A percentile compares a stretch with the other conserved stretches of the same genome.
phyloP scores from a whole-genome alignment of 1,140 invertebrate genomes.

The Bombus confusus region DNA sequence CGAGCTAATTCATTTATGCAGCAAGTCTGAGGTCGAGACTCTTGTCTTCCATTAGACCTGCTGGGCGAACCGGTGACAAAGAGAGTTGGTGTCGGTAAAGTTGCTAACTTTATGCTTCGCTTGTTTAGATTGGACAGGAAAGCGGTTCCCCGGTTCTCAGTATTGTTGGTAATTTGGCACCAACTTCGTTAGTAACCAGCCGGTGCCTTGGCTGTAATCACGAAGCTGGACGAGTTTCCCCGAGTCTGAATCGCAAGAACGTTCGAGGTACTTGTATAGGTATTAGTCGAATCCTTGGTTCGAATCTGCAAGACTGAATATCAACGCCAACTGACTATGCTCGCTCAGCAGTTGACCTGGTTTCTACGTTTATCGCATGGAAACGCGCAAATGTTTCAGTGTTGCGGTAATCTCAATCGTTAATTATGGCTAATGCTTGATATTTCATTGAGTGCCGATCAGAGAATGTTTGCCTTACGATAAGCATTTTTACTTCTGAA shows the following conservation, averaged over 20 bases:
- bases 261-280: conserved; percentile 46
- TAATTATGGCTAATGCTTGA: neutral
- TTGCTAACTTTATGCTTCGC: conserved; percentile 78
- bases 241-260: conserved; percentile 46
- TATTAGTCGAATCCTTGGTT: conserved; percentile 42
- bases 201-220: conserved; percentile 61
- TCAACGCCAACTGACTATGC: conserved; percentile 54
- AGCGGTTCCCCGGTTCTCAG: conserved; percentile 70
- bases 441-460: neutral
- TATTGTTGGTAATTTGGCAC: conserved; percentile 79
- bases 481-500: neutral
- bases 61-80: conserved; percentile 68
- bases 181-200: conserved; percentile 66
- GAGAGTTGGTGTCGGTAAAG: conserved; percentile 75
- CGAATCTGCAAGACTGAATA: conserved; percentile 30
- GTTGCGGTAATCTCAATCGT: neutral
- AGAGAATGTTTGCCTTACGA: neutral
- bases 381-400: neutral
- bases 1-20: conserved; percentile 73
- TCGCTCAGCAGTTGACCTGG: conserved; percentile 50
- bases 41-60: conserved; percentile 67
- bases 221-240: conserved; percentile 55
- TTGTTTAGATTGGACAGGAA: conserved; percentile 79
- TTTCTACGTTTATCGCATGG: conserved; percentile 33
- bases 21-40: conserved; percentile 21